These are phyloP conservation scores for Takifugu bimaculatus DNA, from an alignment of 2,113 vertebrate species.

Conservation along the genomic window DNA sequence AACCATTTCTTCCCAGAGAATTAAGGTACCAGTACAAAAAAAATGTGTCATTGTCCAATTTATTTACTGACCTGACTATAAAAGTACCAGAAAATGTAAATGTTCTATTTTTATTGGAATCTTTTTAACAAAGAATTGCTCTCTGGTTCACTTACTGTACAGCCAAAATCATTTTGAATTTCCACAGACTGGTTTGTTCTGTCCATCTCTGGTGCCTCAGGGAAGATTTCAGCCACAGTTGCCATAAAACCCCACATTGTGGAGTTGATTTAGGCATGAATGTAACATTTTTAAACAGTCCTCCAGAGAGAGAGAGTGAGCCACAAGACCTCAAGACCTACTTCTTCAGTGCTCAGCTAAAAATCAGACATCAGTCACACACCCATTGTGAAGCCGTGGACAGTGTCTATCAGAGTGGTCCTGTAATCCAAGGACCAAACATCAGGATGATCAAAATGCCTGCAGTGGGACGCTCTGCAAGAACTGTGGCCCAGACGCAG, in stretches of 20 bases:
- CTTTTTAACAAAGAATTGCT: neutral
- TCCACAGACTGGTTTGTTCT: too few relatives aligned
- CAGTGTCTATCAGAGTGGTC: conserved; percentile 7
- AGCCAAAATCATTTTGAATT: neutral
- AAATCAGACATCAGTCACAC: conserved; percentile 5
- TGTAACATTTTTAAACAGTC: too few relatives aligned
- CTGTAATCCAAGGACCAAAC: too few relatives aligned
- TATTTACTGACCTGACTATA: neutral
- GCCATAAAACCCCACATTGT: too few relatives aligned
- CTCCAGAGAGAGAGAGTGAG: too few relatives aligned
- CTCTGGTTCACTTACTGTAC: neutral
- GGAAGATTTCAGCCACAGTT: too few relatives aligned
- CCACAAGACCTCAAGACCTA: too few relatives aligned
- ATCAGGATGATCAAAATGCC: conserved; percentile 21
- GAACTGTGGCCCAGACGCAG: conserved; percentile 11
- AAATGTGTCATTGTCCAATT: neutral
- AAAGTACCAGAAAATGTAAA: too few relatives aligned
- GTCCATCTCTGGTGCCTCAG: too few relatives aligned
- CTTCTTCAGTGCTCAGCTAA: neutral
- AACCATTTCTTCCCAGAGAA: too few relatives aligned
- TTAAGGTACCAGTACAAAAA: neutral
- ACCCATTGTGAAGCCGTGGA: conserved; percentile 7
- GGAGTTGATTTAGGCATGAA: too few relatives aligned
- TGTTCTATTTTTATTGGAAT: conserved; percentile 24
- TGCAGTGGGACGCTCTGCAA: conserved; percentile 34